Evolutionary conservation across 2,113 vertebrate genomes (phyloP), one percentile per base, ranked within the genome.

Genomic region (Hippocampus abdominalis): DNA sequence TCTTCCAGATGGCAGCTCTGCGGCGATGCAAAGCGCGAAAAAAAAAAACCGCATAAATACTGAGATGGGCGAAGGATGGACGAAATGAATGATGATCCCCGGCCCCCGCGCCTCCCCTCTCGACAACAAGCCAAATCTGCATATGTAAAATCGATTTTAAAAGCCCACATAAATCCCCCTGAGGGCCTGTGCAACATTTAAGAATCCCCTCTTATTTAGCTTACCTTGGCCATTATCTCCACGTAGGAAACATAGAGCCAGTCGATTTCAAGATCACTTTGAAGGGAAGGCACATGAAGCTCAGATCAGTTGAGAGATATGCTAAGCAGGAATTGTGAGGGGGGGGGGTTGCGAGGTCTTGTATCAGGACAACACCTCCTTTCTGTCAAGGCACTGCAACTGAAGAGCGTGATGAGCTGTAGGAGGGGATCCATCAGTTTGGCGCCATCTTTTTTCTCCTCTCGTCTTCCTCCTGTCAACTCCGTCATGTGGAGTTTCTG

Each of bases 151-250:
- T 44, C 13, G 0, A 44, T 15, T 6, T 36, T 5, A 9, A 64
- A 7, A 60, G 54, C n/a, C 57, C 21, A 64, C 42, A 18, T 7
- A 10, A 18, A n/a, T 40, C 39, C 60, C 54, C 23, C 3, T n/a
- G 16, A 10, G n/a, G 9, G 10, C 21, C 20, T 10, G 11, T 23
- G 12, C 23, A 57, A 23, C 12, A 27, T 25, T 57, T 9, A 56
- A 56, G 21, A 56, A 56, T 69, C 12, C 12, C 27, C n/a, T 25
- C 27, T 44, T 70, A 20, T 49, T 57, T 2, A 16, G 5, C 57
- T 32, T 93, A 98, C 96, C 94, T 96, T 95, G 80, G 95, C 95
- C 96, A 98, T 95, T 74, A 98, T 95, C 72, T 94, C 92, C 89
- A 94, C 92, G 63, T 97, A 98, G 60, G 94, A 93, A 91, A 94